A percentile compares a stretch with the other conserved stretches of the same genome.
These are phyloP conservation scores for Diaprepes abbreviatus DNA, from an alignment of 2,888 invertebrate genomes.

Conservation along the genomic window DNA sequence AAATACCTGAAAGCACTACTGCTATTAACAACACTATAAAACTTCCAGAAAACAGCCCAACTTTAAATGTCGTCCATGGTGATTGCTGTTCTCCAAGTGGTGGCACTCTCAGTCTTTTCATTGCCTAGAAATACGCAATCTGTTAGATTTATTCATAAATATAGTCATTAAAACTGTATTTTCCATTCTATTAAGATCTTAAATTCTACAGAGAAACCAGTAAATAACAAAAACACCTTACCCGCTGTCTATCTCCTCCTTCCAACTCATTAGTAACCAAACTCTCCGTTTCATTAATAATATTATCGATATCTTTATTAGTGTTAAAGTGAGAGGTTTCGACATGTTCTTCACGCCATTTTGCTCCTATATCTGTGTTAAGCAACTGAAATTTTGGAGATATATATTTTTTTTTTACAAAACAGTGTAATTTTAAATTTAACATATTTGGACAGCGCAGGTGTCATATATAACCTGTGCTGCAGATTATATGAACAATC, in stretches of 20 bases:
- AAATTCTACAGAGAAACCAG: no score
- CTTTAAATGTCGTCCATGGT: slow-evolving; percentile 87
- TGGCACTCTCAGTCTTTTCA: slow-evolving; percentile 75
- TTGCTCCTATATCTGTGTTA: slow-evolving; percentile 75
- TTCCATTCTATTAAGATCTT: no score
- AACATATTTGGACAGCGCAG: no score
- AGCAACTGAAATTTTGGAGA: slow-evolving; percentile 71
- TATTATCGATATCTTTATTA: slow-evolving; percentile 86
- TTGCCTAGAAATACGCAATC: no score
- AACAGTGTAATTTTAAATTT: no score
- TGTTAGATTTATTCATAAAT: no score
- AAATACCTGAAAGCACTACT: slow-evolving; percentile 80
- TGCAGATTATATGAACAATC: no score
- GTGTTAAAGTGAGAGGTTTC: slow-evolving; percentile 88
- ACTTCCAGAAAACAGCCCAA: slow-evolving; percentile 87
- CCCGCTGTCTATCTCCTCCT: slow-evolving; percentile 81
- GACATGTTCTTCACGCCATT: slow-evolving; percentile 84
- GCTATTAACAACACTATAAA: slow-evolving; percentile 82
- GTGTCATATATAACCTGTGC: no score
- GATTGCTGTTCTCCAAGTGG: slow-evolving; percentile 80
- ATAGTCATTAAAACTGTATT: no score
- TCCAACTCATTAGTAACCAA: slow-evolving; percentile 79
- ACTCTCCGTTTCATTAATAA: slow-evolving; percentile 85
- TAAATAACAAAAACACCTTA: no score
- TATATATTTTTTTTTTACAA: no score